Evolutionary conservation across 37 sponge, comb jelly and placozoan genomes (phyloP).

Genomic region (Lycopodina hypogea): DNA sequence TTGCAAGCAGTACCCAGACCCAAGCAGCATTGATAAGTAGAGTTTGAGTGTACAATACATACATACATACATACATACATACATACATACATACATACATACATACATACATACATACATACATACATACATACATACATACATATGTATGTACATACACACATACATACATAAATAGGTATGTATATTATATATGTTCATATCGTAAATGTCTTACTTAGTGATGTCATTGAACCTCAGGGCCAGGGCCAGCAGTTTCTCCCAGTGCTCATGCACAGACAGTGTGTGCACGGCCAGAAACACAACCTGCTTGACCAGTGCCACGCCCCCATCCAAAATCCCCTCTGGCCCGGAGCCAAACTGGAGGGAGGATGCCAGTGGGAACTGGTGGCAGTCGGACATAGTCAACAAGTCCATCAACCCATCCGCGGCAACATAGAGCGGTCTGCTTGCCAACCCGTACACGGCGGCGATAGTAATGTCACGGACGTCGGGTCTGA

Average conservation of each 20-base stretch:
- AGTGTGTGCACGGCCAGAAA: slow-evolving; percentile 38
- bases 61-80: too few relatives aligned
- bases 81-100: too few relatives aligned
- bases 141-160: too few relatives aligned
- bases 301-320: slow-evolving; percentile 26
- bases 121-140: too few relatives aligned
- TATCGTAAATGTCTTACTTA: slow-evolving; percentile 23
- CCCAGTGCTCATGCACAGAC: slow-evolving; percentile 60
- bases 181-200: too few relatives aligned
- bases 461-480: slow-evolving; percentile 18
- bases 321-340: slow-evolving; percentile 6
- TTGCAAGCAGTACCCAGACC: too few relatives aligned
- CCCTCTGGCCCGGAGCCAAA: slow-evolving; percentile 22
- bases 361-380: slow-evolving; percentile 18
- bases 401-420: slow-evolving; percentile 7
- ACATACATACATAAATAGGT: too few relatives aligned
- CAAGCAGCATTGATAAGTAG: too few relatives aligned
- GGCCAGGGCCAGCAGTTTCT: slow-evolving; percentile 33
- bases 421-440: slow-evolving; percentile 22
- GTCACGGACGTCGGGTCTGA: background rate
- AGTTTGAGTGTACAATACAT: too few relatives aligned
- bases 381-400: background rate
- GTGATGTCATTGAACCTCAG: slow-evolving; percentile 25
- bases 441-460: slow-evolving; percentile 9
- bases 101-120: too few relatives aligned